Base-by-base conservation (phyloP, 2,797 vertebrate species). In the Dromococcyx pavoninus region DNA sequence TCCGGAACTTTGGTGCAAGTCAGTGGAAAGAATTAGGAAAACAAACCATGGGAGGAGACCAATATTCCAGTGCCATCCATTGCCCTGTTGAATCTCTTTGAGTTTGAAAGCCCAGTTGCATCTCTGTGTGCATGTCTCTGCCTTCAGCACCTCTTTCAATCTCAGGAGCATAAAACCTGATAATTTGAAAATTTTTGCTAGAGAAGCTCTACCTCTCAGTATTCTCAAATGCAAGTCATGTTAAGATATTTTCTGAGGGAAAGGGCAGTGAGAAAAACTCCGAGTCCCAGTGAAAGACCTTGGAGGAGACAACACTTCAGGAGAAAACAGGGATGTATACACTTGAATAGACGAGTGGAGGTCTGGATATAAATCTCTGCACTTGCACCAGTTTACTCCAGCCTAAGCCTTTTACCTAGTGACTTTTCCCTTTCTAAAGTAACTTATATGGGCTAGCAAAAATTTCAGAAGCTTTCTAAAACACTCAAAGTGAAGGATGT, bases 381-480 rank as follows among this genome's bases (percentile, higher is more conserved):
- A 69, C 27, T 16, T 91, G n/a, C 64, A 81, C 12, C 57, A 69
- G 62, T 72, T 88, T 86, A 70, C 73, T 86, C 70, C 35, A 89
- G 44, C 22, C 43, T 54, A 24, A 57, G 37, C 25, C 46, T 80
- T 82, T 86, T 82, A 56, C 18, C 16, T 61, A 78, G 25, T 39
- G 9, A 60, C 89, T 89, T 94, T 56, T 32, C 25, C 17, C 33
- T 64, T 88, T 75, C 33, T 75, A n/a, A 81, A 86, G n/a, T 75
- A 80, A 74, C 43, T 25, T 11, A 7, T 30, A 27, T 28, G 17
- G 30, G 13, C 39, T 83, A 77, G 35, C 62, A 95, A 79, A 92
- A 91, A 78, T 74, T 86, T 48, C 33, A 73, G 73, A 48, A 84
- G 27, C 66, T 81, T 89, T 92, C 57, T 73, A 51, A 93, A 88